Evolutionary conservation across 2,888 invertebrate species (phyloP), one percentile per base, ranked within the genome.

Genomic region (Iselma pallidipennis): DNA sequence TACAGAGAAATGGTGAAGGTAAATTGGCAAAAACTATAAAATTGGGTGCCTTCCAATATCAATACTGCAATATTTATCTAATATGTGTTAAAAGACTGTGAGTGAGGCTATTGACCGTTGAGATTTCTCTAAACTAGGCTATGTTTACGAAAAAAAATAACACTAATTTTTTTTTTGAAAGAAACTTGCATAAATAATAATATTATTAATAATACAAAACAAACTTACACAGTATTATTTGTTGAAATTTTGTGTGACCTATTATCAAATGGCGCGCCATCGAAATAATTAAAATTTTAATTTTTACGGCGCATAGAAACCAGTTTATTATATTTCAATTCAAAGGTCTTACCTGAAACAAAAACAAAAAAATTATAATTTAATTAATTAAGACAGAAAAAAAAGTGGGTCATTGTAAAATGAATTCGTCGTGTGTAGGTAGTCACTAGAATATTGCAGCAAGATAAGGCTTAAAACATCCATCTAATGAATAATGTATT

Each of bases 261-360:
- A n/a, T n/a, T n/a, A n/a, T n/a, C n/a, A n/a, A n/a, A n/a, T n/a
- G n/a, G n/a, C n/a, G n/a, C n/a, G n/a, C n/a, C n/a, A n/a, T n/a
- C n/a, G n/a, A n/a, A n/a, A n/a, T n/a, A n/a, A n/a, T n/a, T n/a
- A n/a, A n/a, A n/a, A n/a, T n/a, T n/a, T n/a, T n/a, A n/a, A n/a
- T n/a, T n/a, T n/a, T n/a, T n/a, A n/a, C n/a, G n/a, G n/a, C n/a
- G n/a, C n/a, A n/a, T n/a, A n/a, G n/a, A n/a, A n/a, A n/a, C n/a
- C n/a, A n/a, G n/a, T n/a, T n/a, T n/a, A n/a, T n/a, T n/a, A n/a
- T 31, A 12, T 31, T 31, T 31, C 12, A 31, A 31, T n/a, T n/a
- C n/a, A n/a, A n/a, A n/a, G n/a, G n/a, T 25, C 56, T 60, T 60
- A 60, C 60, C 60, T 60, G 60, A 6, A 60, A 60, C 60, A 55